phyloP scores from a whole-genome alignment of 2,797 vertebrate species.

The Coregonus sp. region DNA sequence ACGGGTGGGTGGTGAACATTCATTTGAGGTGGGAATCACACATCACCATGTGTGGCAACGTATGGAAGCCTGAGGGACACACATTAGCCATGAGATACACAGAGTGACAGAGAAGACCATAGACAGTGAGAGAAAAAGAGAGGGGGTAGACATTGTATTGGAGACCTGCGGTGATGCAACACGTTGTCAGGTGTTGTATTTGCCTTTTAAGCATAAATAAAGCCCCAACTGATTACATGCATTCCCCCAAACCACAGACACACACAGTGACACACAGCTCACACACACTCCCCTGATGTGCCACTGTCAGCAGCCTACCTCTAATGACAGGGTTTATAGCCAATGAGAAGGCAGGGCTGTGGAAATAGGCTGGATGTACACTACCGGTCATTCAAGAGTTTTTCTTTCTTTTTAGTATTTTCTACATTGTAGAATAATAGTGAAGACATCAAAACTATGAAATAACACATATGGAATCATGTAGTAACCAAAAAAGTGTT shows the following conservation, averaged over 20 bases:
- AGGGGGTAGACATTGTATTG: not conserved
- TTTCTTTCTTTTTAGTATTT: too few relatives aligned
- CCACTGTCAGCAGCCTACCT: constrained; percentile 23
- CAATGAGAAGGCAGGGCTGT: constrained; percentile 31
- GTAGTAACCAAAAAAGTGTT: too few relatives aligned
- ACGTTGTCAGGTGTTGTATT: not conserved
- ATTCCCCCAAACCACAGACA: not conserved
- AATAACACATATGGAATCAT: too few relatives aligned
- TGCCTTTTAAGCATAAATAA: not conserved
- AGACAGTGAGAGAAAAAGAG: constrained; percentile 12
- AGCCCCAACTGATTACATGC: not conserved
- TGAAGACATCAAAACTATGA: too few relatives aligned
- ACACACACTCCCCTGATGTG: not conserved
- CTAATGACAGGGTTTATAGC: constrained; percentile 55
- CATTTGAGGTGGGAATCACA: constrained; percentile 19
- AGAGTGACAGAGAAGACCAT: not conserved
- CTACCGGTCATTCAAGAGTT: too few relatives aligned
- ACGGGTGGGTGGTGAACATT: constrained; percentile 9
- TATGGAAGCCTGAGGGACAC: constrained; percentile 3
- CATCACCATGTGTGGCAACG: not conserved
- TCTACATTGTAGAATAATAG: too few relatives aligned
- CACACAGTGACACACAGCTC: not conserved
- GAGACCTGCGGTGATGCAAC: not conserved
- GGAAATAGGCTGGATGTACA: constrained; percentile 15
- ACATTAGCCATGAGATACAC: constrained; percentile 10